A percentile compares a stretch with the other conserved stretches of the same genome.
Evolutionary conservation across 2,888 invertebrate genomes (phyloP).

Genomic region (Rapana venosa): DNA sequence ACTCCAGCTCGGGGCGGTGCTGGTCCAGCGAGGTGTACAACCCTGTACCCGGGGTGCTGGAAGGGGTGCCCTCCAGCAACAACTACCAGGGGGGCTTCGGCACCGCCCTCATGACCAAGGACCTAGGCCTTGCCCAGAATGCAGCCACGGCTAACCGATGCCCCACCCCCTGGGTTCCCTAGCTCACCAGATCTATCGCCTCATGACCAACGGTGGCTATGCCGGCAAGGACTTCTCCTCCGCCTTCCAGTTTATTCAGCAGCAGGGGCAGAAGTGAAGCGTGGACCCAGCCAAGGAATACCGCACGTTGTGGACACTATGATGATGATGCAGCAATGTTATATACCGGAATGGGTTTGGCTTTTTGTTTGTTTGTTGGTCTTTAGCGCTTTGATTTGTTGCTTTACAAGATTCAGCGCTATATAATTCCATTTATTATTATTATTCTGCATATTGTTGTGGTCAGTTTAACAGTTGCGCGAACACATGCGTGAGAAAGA

Average conservation of each 20-base stretch:
- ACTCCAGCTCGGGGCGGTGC: slow-evolving; percentile 95
- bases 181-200: slow-evolving; percentile 93
- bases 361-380: too few species aligned
- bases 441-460: too few species aligned
- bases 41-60: slow-evolving; percentile 94
- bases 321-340: too few species aligned
- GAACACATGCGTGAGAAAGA: too few species aligned
- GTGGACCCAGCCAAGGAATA: too few species aligned
- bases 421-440: too few species aligned
- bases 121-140: slow-evolving; percentile 93
- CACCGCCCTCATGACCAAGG: slow-evolving; percentile 92
- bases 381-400: too few species aligned
- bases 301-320: too few species aligned
- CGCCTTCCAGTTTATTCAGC: slow-evolving; percentile 88
- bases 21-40: slow-evolving; percentile 98
- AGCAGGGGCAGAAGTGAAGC: slow-evolving; percentile 60
- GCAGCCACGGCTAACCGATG: slow-evolving; percentile 87
- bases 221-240: slow-evolving; percentile 95
- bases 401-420: too few species aligned
- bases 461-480: too few species aligned
- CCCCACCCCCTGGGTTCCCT: slow-evolving; percentile 93
- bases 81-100: slow-evolving; percentile 92
- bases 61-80: slow-evolving; percentile 91
- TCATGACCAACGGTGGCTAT: slow-evolving; percentile 87
- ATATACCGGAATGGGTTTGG: too few species aligned